Base-by-base conservation (phyloP, 1,140 invertebrate species). In the Panonychus citri region DNA sequence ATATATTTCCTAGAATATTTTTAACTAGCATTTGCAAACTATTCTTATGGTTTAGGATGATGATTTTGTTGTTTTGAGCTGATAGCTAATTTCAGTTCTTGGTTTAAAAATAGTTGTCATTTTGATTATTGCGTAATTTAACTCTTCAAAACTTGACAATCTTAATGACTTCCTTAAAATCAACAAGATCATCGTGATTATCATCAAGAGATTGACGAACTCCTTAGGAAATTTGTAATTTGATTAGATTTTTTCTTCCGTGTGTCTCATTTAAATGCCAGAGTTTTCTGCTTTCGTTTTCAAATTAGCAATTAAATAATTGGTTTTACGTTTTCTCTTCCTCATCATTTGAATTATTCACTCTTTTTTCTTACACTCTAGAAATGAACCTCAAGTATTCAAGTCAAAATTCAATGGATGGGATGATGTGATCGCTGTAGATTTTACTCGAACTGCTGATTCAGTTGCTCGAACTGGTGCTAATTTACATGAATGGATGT, bases 341-440 rank as follows among this genome's bases (percentile, higher is more conserved):
- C 13, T 49, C 46, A 49, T 49, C 13, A 24, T 40, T 50, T 10
- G 10, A 42, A 26, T 51, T 30, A n/a, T 17, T 37, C 27, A 51
- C 5, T 24, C 3, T 49, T 42, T 13, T 25, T 10, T 27, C 3
- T 51, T 27, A 21, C 13, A 27, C n/a, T 51, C 25, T 58, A 73
- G 72, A n/a, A 71, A 70, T 27, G 76, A 77, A 58, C 67, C 73
- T 21, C 75, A 90, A 77, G 82, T 96, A 57, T 98, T 98, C 70
- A 96, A 96, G 73, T 85, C 83, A 3, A 97, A 98, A 70, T 99
- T 99, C 70, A 72, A 78, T 50, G 90, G 86, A 12, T 98, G 94
- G 94, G 94, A 98, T 69, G 93, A 99, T 74, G 89, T 98, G 1
- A 90, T 98, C 61, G 89, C 91, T 1, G 93, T 98, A 5, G 95